Evolutionary conservation across 2,888 invertebrate genomes (phyloP), one percentile per base, ranked within the genome.

Genomic region (Tridacna gigas): DNA sequence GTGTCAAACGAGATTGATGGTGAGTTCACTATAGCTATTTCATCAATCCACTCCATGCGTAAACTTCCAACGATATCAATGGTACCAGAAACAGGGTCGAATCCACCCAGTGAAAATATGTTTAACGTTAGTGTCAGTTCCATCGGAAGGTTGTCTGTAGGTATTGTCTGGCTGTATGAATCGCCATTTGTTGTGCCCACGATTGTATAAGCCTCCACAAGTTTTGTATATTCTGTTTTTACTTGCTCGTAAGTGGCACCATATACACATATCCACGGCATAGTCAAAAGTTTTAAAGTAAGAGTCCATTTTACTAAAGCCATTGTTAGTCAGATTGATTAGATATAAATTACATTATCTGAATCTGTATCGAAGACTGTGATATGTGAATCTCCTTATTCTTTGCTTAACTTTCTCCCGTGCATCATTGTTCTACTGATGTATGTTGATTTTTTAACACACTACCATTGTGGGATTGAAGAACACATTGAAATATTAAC

Each of bases 51-150:
- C 1, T 63, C 74, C 78, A 88, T 75, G 26, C 51, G 28, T 0
- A 88, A 22, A 37, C 84, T 83, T 25, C 87, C 87, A 15, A 83
- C 77, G 0, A 88, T 67, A 20, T 88, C 83, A 18, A 88, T 48
- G 9, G 75, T 73, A 9, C 87, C 87, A 22, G 66, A 63, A 7
- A 88, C 85, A 11, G 87, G 85, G 65, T 88, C 87, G 61, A 74
- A 88, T 11, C 77, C 81, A 37, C 51, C 67, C n/a, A 88, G 22
- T 5, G 85, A 77, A 28, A 60, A 83, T 37, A 86, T 45, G n/a
- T 79, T 45, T 25, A 83, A 22, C 7, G 37, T 78, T 20, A 86
- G 20, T 12, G 71, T 65, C 9, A 86, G 80, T 18, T 61, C 75
- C 13, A 80, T 63, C 2, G 86, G 82, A 20, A 20, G 18, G 22